Base-by-base conservation (phyloP, 2,797 vertebrate species). In the Falco cherrug region DNA sequence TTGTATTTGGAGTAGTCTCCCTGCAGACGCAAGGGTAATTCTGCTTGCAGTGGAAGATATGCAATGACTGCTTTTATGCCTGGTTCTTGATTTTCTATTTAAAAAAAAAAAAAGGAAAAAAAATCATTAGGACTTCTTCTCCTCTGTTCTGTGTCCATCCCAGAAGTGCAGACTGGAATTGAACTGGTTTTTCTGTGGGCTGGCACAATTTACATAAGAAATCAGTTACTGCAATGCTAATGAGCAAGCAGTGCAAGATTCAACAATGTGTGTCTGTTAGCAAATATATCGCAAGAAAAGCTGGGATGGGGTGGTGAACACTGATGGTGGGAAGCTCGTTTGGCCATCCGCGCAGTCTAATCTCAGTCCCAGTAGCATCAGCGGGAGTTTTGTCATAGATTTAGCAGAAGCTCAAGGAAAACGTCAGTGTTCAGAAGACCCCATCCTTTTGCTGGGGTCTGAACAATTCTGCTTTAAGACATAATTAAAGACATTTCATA, bases 161-260 rank as follows among this genome's bases (percentile, higher is more conserved):
- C 91, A 74, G 61, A 87, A 75, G 15, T 20, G 37, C 84, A 85
- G 71, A 68, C 90, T 91, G 93, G 84, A 92, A 95, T 79, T 50
- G 71, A 96, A 95, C 88, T 95, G 93, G 68, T 94, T 94, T 94
- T 97, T 92, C 93, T 87, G 86, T 92, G 94, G 87, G 89, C 84
- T 95, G 78, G 53, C 54, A 41, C 0, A 0, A 93, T 92, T 97
- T 96, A 75, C 84, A 78, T 92, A 54, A 93, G 92, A 70, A 92
- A 82, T 97, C 83, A 56, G 54, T 89, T 70, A 53, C 11, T 94
- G 64, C 50, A 56, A 7, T 25, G 39, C 68, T 92, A 86, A 94
- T 61, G 65, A 91, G 73, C 57, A 78, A 45, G 61, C 68, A 76
- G 47, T 26, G n/a, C 84, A 81, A 89, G 81, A 57, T 56, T 73